Evolutionary conservation across 2,797 vertebrate genomes (phyloP), one percentile per base, ranked within the genome.

Genomic region (Lacerta bilineata): DNA sequence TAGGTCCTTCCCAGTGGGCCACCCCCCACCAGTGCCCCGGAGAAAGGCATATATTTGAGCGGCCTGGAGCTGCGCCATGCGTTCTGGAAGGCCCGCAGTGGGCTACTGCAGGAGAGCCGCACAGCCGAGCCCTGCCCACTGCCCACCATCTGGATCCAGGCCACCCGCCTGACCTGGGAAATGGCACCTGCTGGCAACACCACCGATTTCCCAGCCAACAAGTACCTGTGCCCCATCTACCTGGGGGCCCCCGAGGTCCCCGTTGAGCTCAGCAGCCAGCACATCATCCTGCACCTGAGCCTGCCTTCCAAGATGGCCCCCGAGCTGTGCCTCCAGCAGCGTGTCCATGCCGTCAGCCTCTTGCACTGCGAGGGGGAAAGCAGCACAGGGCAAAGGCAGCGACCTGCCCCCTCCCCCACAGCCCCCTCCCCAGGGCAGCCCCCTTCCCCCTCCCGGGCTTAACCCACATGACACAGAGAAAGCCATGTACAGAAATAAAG

Each of bases 161-260:
- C 95, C 18, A 83, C 64, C 69, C 64, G 9, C n/a, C 36, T 0
- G 3, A 4, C 25, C 0, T 1, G 77, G 59, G 39, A 5, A 1
- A 50, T 15, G 59, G 17, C 17, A 5, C 3, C 59, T 6, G 4
- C 59, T 6, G 59, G 3, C 59, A 20, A 2, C 17, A 2, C 59
- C 59, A 13, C 50, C 50, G 15, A 50, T 11, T 3, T 50, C 1
- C 11, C 50, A 15, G 50, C 11, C 50, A 15, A 1, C 50, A 0
- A 23, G 96, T 98, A 98, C 88, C 92, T 90, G 79, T 98, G 98
- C 80, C 98, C 98, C 0, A 93, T 98, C 46, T 98, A 97, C 91
- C 69, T 95, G 39, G 94, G 96, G 1, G 78, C 82, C 46, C 88
- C 88, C 15, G 64, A 84, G 0, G 88, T 87, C 64, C 77, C 13